phyloP scores from a whole-genome alignment of 2,113 vertebrate genomes.

The Platichthys stellatus region DNA sequence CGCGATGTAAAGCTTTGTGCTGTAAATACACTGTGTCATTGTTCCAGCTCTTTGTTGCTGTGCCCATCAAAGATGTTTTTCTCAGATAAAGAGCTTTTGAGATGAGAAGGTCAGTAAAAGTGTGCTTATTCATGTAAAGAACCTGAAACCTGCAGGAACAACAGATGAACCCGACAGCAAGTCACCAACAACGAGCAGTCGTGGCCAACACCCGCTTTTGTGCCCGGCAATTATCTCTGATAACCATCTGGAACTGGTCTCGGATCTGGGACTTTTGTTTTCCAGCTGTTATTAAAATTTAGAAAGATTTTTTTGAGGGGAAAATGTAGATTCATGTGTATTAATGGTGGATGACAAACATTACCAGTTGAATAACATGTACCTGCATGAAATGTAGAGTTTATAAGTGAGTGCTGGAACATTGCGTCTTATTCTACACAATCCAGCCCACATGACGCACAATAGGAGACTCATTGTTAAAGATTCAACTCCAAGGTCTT shows the following conservation, averaged over 20 bases:
- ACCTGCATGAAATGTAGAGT: no score
- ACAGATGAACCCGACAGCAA: slow-evolving; percentile 15
- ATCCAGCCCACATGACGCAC: background rate
- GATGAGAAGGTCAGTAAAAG: slow-evolving; percentile 36
- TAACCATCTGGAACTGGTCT: background rate
- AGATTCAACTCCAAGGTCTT: slow-evolving; percentile 8
- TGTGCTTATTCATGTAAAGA: slow-evolving; percentile 17
- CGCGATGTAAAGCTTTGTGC: background rate
- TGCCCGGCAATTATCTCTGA: slow-evolving; percentile 25
- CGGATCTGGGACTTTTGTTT: background rate
- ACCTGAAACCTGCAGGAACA: slow-evolving; percentile 52
- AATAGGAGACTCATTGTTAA: background rate
- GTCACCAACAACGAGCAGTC: slow-evolving; percentile 32
- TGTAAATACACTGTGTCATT: background rate
- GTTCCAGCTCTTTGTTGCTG: background rate
- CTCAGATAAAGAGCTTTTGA: slow-evolving; percentile 1
- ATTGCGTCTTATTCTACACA: no score
- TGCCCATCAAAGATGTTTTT: background rate
- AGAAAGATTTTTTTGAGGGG: no score
- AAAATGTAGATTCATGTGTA: no score
- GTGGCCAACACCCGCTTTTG: slow-evolving; percentile 44
- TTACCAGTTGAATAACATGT: no score
- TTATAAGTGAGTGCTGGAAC: no score
- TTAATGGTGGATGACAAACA: no score
- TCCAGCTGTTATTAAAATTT: background rate